Base-by-base conservation (phyloP, 1,140 invertebrate species). In the Penaeus japonicus region DNA sequence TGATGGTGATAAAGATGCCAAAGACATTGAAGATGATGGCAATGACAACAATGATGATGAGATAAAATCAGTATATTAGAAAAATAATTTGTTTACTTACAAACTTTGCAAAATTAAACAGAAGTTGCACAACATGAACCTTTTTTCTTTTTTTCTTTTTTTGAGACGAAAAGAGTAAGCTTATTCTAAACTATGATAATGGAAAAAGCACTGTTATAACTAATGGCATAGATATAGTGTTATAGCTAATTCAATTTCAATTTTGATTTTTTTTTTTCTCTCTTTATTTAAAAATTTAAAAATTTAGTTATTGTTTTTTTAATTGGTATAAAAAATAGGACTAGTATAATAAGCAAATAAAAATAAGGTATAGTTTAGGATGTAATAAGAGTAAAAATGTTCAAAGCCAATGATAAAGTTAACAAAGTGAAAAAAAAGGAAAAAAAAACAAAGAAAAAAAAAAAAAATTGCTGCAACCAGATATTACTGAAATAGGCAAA, bases 171-270 rank as follows among this genome's bases (percentile, higher is more conserved):
- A 86, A 86, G 77, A 86, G 75, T 80, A 86, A 86, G 84, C 84
- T 86, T 86, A 86, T 62, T 78, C 75, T 86, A 86, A 75, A 59
- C 84, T 86, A 86, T 86, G 84, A 86, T 86, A 79, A 62, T 86
- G 75, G 77, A 86, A 86, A 30, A 86, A 86, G 84, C 84, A 62
- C 84, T 86, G 84, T 86, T 86, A 86, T 80, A 39, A 86, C 84
- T 86, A 86, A 86, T 80, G 84, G 84, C 84, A 86, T 86, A 85
- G 84, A 85, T 85, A 83, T 59, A 86, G 84, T 86, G 84, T 86
- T 86, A 86, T 86, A 55, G 84, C 84, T 79, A 86, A 79, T 86
- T 79, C 84, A 62, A 75, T 86, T 78, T 86, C 39, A 79, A 79
- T 79, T 79, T 80, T 32, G 22, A 55, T 83, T 27, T 39, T 47